Base-by-base conservation (phyloP, 2,888 invertebrate genomes). In the Drosophila longiperda region DNA sequence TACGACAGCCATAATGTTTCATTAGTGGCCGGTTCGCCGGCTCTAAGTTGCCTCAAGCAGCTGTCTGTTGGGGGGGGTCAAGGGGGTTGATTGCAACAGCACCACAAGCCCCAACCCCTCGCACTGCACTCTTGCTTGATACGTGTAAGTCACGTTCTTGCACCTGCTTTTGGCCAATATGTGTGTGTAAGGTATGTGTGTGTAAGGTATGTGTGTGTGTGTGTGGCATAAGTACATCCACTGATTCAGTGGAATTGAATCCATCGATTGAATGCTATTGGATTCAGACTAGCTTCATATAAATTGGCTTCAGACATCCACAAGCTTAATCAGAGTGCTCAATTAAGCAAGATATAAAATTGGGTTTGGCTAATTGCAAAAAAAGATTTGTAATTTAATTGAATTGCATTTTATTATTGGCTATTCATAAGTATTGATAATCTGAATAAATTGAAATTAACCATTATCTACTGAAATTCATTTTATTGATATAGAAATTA, bases 1-100 rank as follows among this genome's bases (percentile, higher is more conserved):
- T 85, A 89, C 88, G 77, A 80, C 88, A 63, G 64, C 83, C 88
- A 83, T 85, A 89, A 89, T 89, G 84, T 89, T 80, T 87, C 84
- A 89, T 85, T 85, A 85, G 89, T 85, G 77, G 90, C 73, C 62
- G 75, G 49, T 61, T 68, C 54, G 58, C 66, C 52, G 60, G 45
- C 62, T 66, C 52, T 57, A 48, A 48, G 49, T 42, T 26, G 45
- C 54, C 68, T 53, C 54, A 45, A 73, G 73, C 45, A 64, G 34
- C 32, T 34, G 33, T 11, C 29, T 2, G 23, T 23, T 1, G 26
- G 26, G 32, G 34, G 2, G 29, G 32, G 34, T 2, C 15, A 23
- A 15, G 32, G 20, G 50, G 58, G 48, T 36, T 50, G 62, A 29
- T 15, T 50, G 62, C 72, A 72, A 66, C 73, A 73, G 34, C 55